Conservation (phyloP, 2,113 vertebrate species). For the Catharus minimus region DNA sequence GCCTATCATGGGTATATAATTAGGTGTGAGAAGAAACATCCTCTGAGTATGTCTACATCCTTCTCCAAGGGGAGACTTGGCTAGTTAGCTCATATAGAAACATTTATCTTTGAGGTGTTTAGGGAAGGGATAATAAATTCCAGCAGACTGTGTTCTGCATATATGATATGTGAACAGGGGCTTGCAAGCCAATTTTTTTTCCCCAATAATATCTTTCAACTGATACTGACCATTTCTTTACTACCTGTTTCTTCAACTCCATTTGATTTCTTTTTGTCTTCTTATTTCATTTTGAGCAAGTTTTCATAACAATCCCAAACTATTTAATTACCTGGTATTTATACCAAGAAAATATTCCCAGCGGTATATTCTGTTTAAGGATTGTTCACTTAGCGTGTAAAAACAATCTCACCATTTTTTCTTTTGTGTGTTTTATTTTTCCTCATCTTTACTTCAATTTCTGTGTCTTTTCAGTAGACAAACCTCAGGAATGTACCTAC, state of each 20-base stretch:
- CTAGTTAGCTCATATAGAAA: not conserved
- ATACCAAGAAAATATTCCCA: not conserved
- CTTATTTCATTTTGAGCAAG: not conserved
- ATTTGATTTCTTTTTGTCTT: not conserved
- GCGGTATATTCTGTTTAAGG: not conserved
- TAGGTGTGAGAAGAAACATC: not conserved
- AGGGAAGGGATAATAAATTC: not conserved
- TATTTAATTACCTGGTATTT: not conserved
- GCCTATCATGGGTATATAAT: not conserved
- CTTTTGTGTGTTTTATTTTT: not conserved
- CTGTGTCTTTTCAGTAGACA: not conserved
- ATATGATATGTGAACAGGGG: not conserved
- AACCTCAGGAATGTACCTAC: not conserved
- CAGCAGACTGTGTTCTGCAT: not conserved
- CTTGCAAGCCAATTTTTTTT: not conserved
- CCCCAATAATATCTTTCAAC: not conserved
- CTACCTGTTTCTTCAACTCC: not conserved
- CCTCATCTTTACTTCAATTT: not conserved
- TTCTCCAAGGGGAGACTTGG: not conserved
- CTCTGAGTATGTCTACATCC: not conserved
- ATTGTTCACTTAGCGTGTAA: not conserved
- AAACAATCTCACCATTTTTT: not conserved
- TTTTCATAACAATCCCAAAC: not conserved
- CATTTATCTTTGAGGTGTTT: slow-evolving; percentile 11
- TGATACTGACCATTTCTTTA: not conserved